Evolutionary conservation across 2,888 invertebrate genomes (phyloP), one percentile per base, ranked within the genome.

Genomic region (Tenthredo mesomela): DNA sequence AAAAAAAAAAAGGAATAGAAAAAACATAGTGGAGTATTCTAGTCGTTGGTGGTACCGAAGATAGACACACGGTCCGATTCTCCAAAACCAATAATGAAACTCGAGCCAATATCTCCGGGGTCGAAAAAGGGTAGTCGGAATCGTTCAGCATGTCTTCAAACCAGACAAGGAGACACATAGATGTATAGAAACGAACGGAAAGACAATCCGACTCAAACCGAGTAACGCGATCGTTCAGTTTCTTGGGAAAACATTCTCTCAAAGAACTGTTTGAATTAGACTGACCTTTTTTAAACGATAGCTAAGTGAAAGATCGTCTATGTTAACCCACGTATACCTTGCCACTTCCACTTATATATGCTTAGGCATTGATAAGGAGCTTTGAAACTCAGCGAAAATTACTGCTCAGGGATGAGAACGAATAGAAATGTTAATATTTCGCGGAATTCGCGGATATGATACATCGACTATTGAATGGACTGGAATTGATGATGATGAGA

Each of bases 171-270:
- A 61, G 25, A 80, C 61, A 80, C 61, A 77, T 47, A 37, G 37
- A 7, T 37, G 7, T 37, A 25, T n/a, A n/a, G 25, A 37, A 29
- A 82, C 18, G 67, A 82, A 29, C 29, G 82, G 82, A 67, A 70
- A 70, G 70, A 67, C 65, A 82, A 82, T 65, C 82, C 67, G 67
- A 47, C 29, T 82, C 10, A 18, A 47, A 43, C 25, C 29, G 88
- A 88, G 85, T 85, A 90, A 90, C 87, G 87, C 87, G 89, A 90
- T 89, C 88, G 87, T 88, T 77, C 84, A 85, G 86, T 86, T 89
- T 89, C 89, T 85, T 85, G 83, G 87, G 87, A 89, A 87, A 88
- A 87, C 86, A 89, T 88, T 86, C 70, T 70, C 58, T 47, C 29
- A 87, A 87, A 87, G 80, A 87, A 86, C 83, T 87, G 86, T 89